Percentiles rank a stretch among this genome's conserved stretches.
These are phyloP conservation scores for Physeter macrocephalus DNA, from an alignment of 2,113 vertebrate species.

Conservation along the genomic window DNA sequence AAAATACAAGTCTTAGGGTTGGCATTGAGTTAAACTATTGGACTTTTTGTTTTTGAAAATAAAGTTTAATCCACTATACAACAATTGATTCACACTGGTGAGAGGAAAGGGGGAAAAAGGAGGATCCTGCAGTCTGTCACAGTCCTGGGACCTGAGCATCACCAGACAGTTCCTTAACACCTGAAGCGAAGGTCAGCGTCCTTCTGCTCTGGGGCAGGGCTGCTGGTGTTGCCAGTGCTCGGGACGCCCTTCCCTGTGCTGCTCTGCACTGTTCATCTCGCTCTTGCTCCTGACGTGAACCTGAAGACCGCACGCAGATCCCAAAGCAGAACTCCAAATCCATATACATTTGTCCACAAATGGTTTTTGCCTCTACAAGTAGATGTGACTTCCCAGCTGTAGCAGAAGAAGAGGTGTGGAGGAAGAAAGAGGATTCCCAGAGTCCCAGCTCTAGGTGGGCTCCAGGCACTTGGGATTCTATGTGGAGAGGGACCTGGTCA, in stretches of 20 bases:
- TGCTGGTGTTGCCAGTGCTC: rapidly evolving
- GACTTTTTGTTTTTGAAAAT: not conserved
- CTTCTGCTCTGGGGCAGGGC: not conserved
- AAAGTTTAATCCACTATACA: not conserved
- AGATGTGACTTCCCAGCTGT: not conserved
- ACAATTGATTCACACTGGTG: not conserved
- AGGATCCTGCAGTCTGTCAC: rapidly evolving
- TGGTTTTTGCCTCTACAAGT: not conserved
- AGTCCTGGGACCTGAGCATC: not conserved
- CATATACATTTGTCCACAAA: not conserved
- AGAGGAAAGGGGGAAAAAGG: not conserved
- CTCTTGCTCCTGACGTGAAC: not conserved
- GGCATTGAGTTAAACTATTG: not conserved
- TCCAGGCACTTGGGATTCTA: not conserved
- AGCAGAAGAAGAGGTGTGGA: not conserved
- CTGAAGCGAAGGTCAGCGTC: rapidly evolving
- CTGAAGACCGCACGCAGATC: not conserved
- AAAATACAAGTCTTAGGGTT: not conserved
- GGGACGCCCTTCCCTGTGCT: rapidly evolving
- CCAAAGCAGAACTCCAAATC: not conserved
- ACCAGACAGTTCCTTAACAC: not conserved
- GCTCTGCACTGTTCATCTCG: rapidly evolving
- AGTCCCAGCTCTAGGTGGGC: not conserved
- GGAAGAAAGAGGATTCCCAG: not conserved
- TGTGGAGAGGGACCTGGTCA: not conserved